Conservation (phyloP, 2,113 vertebrate genomes). For the Columba livia region DNA sequence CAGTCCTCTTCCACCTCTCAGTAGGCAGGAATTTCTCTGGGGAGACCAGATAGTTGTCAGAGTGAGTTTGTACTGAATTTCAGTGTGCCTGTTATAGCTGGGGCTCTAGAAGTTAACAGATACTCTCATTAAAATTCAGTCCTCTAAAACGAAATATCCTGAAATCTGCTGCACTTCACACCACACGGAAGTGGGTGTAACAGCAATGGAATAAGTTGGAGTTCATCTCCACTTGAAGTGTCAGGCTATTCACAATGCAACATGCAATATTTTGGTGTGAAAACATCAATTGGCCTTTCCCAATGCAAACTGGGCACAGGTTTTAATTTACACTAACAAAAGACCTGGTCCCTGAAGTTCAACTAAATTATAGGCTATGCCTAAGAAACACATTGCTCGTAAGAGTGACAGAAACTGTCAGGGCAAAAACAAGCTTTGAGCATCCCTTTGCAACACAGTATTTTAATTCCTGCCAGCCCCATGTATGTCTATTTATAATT, state of each 20-base stretch:
- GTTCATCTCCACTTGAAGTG: constrained; percentile 25
- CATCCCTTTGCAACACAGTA: neutral
- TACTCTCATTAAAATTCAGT: constrained; percentile 56
- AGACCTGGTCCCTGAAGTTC: neutral
- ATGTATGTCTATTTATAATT: constrained; percentile 33
- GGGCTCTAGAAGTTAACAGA: constrained; percentile 49
- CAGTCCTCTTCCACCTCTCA: neutral
- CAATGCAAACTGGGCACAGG: neutral
- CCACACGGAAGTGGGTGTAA: constrained; percentile 65
- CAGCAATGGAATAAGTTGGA: constrained; percentile 43
- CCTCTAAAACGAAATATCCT: constrained; percentile 50
- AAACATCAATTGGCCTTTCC: neutral
- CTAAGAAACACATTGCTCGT: neutral
- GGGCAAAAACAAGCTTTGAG: neutral
- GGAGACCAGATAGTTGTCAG: neutral
- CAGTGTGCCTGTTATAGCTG: neutral
- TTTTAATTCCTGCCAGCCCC: neutral
- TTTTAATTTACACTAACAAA: neutral
- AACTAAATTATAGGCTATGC: neutral
- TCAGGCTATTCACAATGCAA: constrained; percentile 14
- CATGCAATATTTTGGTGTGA: constrained; percentile 22
- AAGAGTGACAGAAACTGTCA: neutral
- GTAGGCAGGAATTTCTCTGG: neutral
- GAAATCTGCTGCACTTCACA: constrained; percentile 64
- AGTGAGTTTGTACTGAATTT: neutral